Percentiles rank a stretch among this genome's conserved stretches.
phyloP scores from a whole-genome alignment of 2,888 invertebrate genomes.

The Temnothorax rugatulus region DNA sequence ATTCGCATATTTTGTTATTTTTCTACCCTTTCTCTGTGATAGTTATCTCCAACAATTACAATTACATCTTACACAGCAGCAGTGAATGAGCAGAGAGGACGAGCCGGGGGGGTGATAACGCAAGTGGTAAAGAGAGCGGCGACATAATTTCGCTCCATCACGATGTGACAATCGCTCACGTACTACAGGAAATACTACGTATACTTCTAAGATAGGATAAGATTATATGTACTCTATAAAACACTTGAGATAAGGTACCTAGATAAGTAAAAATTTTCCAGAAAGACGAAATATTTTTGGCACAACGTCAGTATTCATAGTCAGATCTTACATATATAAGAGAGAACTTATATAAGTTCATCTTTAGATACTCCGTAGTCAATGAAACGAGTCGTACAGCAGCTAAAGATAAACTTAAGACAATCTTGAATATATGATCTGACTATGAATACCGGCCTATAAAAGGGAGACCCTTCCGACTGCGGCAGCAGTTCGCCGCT shows the following conservation, averaged over 20 bases:
- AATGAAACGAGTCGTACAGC: too few species aligned
- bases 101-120: not conserved
- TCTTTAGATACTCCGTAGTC: too few species aligned
- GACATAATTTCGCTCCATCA: not conserved
- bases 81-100: not conserved
- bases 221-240: not conserved
- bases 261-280: not conserved
- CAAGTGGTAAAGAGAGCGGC: conserved; percentile 12
- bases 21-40: not conserved
- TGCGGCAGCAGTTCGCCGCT: not conserved
- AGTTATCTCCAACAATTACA: not conserved
- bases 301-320: too few species aligned
- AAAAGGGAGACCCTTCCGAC: too few species aligned
- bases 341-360: too few species aligned
- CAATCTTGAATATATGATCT: too few species aligned
- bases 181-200: not conserved
- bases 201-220: not conserved
- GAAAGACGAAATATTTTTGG: not conserved
- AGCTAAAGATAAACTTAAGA: too few species aligned
- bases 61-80: not conserved
- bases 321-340: too few species aligned
- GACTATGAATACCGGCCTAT: too few species aligned
- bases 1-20: not conserved
- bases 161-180: not conserved
- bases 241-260: not conserved